Evolutionary conservation across 1,140 invertebrate genomes (phyloP).

Genomic region (Monochamus saltuarius): DNA sequence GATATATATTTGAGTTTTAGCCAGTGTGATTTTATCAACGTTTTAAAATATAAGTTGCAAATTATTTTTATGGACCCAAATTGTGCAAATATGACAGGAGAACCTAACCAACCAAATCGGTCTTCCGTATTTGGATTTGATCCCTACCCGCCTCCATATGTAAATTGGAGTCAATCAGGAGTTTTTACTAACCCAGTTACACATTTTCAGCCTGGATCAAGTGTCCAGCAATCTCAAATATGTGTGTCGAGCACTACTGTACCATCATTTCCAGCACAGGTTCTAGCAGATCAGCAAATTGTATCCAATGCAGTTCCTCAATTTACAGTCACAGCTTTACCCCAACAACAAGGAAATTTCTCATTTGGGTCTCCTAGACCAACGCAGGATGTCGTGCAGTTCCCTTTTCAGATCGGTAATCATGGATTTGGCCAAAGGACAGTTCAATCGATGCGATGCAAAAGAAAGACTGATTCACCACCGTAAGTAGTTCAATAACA

Average conservation of each 20-base stretch:
- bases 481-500: constrained; percentile 36
- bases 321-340: constrained; percentile 14
- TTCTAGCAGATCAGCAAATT: background rate
- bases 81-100: constrained; percentile 38
- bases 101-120: constrained; percentile 43
- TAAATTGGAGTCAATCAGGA: constrained; percentile 15
- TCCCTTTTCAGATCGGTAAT: constrained; percentile 30
- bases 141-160: constrained; percentile 28
- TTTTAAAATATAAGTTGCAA: constrained; percentile 3
- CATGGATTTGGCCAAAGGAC: constrained; percentile 10
- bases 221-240: background rate
- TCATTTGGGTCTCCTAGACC: constrained; percentile 25
- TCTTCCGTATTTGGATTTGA: constrained; percentile 37
- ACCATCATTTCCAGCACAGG: too few relatives aligned
- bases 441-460: constrained; percentile 28
- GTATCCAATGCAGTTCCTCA: background rate
- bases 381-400: constrained; percentile 24
- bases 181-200: constrained; percentile 18
- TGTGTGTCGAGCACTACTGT: too few relatives aligned
- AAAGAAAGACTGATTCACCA: constrained; percentile 45
- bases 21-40: too few relatives aligned
- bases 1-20: too few relatives aligned
- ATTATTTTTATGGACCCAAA: constrained; percentile 23
- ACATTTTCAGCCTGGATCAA: constrained; percentile 10
- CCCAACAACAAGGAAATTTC: constrained; percentile 15